Percentiles rank a stretch among this genome's conserved stretches.
Evolutionary conservation across 64 coral and sea anemone genomes (phyloP).

Genomic region (Platygyra sinensis): DNA sequence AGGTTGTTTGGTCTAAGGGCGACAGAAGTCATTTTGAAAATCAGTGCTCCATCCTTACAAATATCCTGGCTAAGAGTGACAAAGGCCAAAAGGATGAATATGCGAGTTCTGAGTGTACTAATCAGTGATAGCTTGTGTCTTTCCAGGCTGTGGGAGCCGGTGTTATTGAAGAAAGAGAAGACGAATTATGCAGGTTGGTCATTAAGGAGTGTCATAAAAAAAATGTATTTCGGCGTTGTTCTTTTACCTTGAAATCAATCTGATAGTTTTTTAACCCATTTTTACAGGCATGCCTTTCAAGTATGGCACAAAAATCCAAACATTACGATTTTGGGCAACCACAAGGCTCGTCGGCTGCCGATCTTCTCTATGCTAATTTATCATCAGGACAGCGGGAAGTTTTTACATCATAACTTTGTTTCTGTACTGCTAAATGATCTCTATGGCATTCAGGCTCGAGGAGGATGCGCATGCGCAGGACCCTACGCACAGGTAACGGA

Average conservation of each 20-base stretch:
- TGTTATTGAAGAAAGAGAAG: conserved; percentile 85
- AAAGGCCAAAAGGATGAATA: neutral
- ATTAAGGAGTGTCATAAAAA: too few relatives aligned
- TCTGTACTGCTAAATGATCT: conserved; percentile 82
- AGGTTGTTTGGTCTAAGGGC: too few relatives aligned
- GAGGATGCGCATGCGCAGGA: conserved; percentile 93
- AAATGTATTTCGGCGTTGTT: too few relatives aligned
- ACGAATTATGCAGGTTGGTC: conserved; percentile 77
- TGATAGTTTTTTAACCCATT: neutral
- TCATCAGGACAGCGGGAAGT: conserved; percentile 75
- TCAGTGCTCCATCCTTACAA: too few relatives aligned
- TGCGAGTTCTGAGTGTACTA: neutral
- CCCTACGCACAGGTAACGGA: conserved; percentile 78
- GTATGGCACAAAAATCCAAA: conserved; percentile 59
- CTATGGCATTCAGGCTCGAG: conserved; percentile 80
- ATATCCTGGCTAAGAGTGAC: too few relatives aligned
- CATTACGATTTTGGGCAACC: conserved; percentile 68
- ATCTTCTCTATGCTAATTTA: conserved; percentile 85
- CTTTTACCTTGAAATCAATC: too few relatives aligned
- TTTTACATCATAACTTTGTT: conserved; percentile 93
- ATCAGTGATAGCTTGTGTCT: neutral
- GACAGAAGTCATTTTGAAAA: too few relatives aligned
- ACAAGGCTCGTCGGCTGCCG: conserved; percentile 60
- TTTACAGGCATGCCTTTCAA: conserved; percentile 53
- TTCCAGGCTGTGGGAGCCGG: conserved; percentile 64